Conservation (phyloP, 2,113 vertebrate species). For the Notothenia coriiceps region DNA sequence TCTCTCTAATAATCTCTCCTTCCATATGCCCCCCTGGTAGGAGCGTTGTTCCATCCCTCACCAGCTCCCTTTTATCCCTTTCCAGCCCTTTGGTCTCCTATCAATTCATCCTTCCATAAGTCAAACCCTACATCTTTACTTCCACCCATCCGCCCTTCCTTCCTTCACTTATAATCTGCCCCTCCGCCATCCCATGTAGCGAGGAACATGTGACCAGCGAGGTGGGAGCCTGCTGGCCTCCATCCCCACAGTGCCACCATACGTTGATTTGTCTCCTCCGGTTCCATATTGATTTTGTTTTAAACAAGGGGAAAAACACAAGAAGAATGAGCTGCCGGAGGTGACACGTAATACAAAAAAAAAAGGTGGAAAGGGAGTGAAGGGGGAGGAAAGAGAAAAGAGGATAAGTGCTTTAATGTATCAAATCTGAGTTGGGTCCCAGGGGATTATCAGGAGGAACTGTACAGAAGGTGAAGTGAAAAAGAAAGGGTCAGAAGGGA, state of each 20-base stretch:
- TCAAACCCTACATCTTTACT: constrained; percentile 75
- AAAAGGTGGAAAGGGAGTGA: constrained; percentile 9
- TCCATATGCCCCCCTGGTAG: constrained; percentile 75
- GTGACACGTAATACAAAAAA: constrained; percentile 65
- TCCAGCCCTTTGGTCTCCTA: constrained; percentile 76
- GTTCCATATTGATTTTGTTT: constrained; percentile 83
- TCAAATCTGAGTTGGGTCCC: constrained; percentile 61
- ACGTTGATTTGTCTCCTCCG: constrained; percentile 81
- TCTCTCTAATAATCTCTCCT: constrained; percentile 62
- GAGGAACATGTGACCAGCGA: constrained; percentile 61
- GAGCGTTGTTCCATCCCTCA: constrained; percentile 73
- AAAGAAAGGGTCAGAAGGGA: constrained; percentile 26
- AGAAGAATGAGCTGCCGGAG: constrained; percentile 79
- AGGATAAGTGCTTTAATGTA: constrained; percentile 55
- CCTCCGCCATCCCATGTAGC: constrained; percentile 28
- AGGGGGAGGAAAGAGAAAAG: constrained; percentile 8
- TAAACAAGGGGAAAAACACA: constrained; percentile 81
- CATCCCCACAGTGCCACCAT: constrained; percentile 60
- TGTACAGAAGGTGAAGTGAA: constrained; percentile 43
- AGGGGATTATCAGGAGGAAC: constrained; percentile 52
- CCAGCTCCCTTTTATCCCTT: constrained; percentile 76
- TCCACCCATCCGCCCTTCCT: constrained; percentile 45
- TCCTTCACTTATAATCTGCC: constrained; percentile 38
- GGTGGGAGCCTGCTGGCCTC: constrained; percentile 49
- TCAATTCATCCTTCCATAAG: constrained; percentile 74